Evolutionary conservation across 2,888 invertebrate genomes (phyloP), one percentile per base, ranked within the genome.

Genomic region (Lysandra coridon): DNA sequence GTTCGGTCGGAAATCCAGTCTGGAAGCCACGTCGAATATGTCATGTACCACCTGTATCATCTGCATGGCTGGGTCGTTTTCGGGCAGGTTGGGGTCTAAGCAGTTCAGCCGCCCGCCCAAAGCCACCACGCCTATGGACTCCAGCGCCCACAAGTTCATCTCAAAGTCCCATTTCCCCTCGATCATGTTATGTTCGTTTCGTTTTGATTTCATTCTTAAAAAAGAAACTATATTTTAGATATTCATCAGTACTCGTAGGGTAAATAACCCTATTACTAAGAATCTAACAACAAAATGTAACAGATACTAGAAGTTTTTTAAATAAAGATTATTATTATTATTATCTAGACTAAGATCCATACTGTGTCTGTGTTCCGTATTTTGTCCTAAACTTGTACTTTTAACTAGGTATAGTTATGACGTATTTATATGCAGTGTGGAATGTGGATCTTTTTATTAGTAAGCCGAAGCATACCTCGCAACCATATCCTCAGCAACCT

Each of bases 401-500:
- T 33, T 33, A 33, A 33, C 33, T 33, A 33, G 33, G 33, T 33
- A 33, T 33, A 33, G 2, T 2, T 33, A 33, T 33, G 2, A 33
- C 33, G 33, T 33, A 33, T 33, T 33, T 33, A 33, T 33, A 33
- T 33, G 33, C 33, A 33, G 33, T 33, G 33, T 33, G 33, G 33
- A 33, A 33, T 33, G 4, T 37, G 4, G 40, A 40, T 40, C 6
- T 40, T 2, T 6, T 40, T 3, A 40, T 40, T 2, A 0, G n/a
- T 17, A 60, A 3, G 73, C n/a, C n/a, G 6, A 14, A 40, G 64
- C 73, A 84, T 87, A 96, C 96, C 96, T 95, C 82, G 91, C 81
- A 7, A 97, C 90, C 89, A 97, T 96, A 80, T 96, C 96, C 69
- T 92, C 87, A 0, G 97, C 96, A 0, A 97, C 96, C 82, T 95